Base-by-base conservation (phyloP, 2,888 invertebrate species). In the Drosophila demipolita region DNA sequence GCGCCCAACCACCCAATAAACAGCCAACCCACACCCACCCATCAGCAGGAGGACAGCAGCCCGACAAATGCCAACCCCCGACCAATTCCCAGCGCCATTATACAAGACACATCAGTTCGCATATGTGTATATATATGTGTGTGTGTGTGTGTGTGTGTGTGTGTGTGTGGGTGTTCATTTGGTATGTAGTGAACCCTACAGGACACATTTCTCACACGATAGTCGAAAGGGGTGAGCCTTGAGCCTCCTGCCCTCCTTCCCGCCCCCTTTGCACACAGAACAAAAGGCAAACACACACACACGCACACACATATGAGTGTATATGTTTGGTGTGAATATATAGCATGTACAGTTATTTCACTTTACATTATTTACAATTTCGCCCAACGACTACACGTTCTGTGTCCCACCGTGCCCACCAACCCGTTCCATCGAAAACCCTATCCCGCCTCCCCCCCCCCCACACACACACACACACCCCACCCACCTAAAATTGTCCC, bases 181-280 rank as follows among this genome's bases (percentile, higher is more conserved):
- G 86, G 81, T 88, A 80, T 83, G 83, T 85, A 84, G 83, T 90
- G 90, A 90, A 77, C 89, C 90, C 89, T 80, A 86, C 90, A 90
- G 89, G 90, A 84, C 90, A 90, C 89, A 85, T 85, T 85, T 82
- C 89, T 90, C 87, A 90, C 89, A 65, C 49, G 49, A 59, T 32
- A 29, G 64, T 64, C 66, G 69, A 69, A 72, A 82, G 72, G 80
- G 74, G 73, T 87, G 85, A 84, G 83, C 74, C 66, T 50, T 54
- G 57, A 57, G 68, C 53, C 52, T 67, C 33, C 65, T 48, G 49
- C 53, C 54, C 23, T 48, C 26, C 50, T 15, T 17, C 59, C 40
- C 40, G 17, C 54, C 23, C 40, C 29, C 42, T 38, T 75, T 54
- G 75, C 60, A 60, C 62, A 54, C 71, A 68, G 69, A 83, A 87